Conservation (phyloP, 2,888 invertebrate genomes). For the Acanthopleura granulata region DNA sequence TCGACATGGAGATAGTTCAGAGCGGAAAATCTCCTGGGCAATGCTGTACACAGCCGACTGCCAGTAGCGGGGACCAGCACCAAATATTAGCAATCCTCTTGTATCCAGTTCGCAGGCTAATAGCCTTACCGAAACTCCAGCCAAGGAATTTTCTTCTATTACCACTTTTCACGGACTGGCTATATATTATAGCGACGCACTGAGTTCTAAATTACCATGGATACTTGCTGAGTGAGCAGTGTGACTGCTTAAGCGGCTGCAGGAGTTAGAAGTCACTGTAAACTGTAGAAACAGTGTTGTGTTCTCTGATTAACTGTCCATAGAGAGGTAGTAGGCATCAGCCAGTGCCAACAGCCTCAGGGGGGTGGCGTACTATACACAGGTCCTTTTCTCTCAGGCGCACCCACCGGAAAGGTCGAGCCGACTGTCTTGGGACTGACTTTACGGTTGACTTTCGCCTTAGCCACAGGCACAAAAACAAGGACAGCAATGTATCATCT, state of each 20-base stretch:
- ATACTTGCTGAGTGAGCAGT: neutral
- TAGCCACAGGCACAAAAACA: slow-evolving; percentile 7
- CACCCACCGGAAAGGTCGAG: neutral
- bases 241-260: neutral
- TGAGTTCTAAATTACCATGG: neutral
- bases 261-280: neutral
- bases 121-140: slow-evolving; percentile 2
- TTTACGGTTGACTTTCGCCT: neutral
- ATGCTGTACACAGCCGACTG: neutral
- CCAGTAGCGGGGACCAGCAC: neutral
- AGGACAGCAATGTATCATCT: neutral
- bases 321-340: too few species aligned
- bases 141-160: neutral
- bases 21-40: neutral
- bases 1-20: slow-evolving; percentile 6
- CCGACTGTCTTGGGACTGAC: neutral
- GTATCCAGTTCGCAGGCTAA: neutral
- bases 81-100: slow-evolving; percentile 13
- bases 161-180: slow-evolving; percentile 1
- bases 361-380: too few species aligned
- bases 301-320: too few species aligned
- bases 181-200: neutral
- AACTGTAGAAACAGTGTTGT: too few species aligned
- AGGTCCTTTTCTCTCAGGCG: neutral
- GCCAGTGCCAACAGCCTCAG: too few species aligned